phyloP scores from a whole-genome alignment of 2,113 vertebrate species.

The Falco punctatus region DNA sequence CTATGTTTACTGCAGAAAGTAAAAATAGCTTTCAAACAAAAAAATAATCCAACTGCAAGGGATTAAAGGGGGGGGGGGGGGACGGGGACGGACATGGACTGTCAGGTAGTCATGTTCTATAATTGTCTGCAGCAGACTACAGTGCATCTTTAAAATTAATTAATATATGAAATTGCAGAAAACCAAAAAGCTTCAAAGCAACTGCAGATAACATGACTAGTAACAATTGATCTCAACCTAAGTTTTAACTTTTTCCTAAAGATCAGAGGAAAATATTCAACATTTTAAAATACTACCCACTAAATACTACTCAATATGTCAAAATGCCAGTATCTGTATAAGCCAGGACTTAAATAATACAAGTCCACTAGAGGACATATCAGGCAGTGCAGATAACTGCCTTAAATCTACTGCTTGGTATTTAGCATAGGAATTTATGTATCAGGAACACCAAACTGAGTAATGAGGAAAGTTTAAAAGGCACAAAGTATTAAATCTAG shows the following conservation, averaged over 20 bases:
- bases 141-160: neutral
- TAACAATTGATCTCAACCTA: neutral
- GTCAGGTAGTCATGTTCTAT: neutral
- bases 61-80: neutral
- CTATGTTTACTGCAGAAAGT: neutral
- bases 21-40: neutral
- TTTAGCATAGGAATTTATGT: neutral
- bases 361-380: neutral
- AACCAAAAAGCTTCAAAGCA: neutral
- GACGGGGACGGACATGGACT: too few species aligned
- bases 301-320: neutral
- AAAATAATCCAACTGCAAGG: neutral
- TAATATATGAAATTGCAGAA: neutral
- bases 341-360: neutral
- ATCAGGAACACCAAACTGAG: neutral
- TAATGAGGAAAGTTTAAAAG: neutral
- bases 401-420: neutral
- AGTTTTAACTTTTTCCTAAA: neutral
- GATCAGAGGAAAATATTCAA: neutral
- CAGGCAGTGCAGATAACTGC: neutral
- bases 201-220: neutral
- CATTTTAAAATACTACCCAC: neutral
- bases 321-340: neutral
- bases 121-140: neutral
- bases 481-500: neutral